Percentiles rank a stretch among this genome's conserved stretches.
Conservation (phyloP, 2,888 invertebrate genomes). For the Dryomyza anilis region DNA sequence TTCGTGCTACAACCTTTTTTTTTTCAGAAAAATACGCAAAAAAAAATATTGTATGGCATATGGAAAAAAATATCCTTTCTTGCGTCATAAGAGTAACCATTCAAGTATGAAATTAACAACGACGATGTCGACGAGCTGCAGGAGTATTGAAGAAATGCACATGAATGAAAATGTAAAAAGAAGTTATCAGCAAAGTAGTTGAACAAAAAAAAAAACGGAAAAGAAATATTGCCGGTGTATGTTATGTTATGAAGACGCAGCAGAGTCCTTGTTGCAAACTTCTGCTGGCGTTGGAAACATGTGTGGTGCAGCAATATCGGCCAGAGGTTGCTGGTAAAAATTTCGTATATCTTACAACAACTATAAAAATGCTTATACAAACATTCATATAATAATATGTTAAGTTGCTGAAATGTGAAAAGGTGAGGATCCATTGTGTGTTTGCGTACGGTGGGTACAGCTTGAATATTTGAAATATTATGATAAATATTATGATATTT, state of each 20-base stretch:
- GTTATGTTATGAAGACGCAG: constrained; percentile 11
- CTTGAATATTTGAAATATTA: too few species aligned
- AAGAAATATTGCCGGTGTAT: background rate
- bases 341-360: too few species aligned
- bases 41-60: background rate
- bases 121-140: constrained; percentile 26
- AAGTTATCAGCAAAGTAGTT: background rate
- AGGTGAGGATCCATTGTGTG: too few species aligned
- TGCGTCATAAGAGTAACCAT: constrained; percentile 43
- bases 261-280: background rate
- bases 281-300: too few species aligned
- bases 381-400: too few species aligned
- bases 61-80: background rate
- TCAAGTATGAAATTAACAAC: constrained; percentile 58
- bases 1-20: background rate
- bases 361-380: too few species aligned
- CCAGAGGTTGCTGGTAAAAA: constrained; percentile 1
- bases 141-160: background rate
- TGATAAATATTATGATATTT: too few species aligned
- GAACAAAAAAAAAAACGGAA: background rate
- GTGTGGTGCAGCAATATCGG: constrained; percentile 5
- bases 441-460: too few species aligned
- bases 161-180: background rate
- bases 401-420: too few species aligned
- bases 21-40: background rate